These are phyloP conservation scores for Gryllus longicercus DNA, from an alignment of 2,888 invertebrate species.

Conservation along the genomic window DNA sequence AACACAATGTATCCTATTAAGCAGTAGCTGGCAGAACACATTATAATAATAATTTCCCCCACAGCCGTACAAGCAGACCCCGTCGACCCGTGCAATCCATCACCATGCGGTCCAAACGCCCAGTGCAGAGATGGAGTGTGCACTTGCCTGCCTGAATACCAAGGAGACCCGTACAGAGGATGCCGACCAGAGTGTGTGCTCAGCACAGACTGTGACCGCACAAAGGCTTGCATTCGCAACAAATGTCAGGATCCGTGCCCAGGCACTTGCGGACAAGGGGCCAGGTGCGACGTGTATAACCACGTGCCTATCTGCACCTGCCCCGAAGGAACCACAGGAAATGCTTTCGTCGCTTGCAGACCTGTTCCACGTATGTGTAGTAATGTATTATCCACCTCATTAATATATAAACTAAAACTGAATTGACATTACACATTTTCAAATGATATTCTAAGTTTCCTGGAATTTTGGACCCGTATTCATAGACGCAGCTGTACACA, in stretches of 20 bases:
- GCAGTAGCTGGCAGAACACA: no score
- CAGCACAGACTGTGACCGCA: conserved; percentile 66
- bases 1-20: no score
- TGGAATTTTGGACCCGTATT: no score
- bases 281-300: conserved; percentile 68
- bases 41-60: background rate
- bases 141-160: conserved; percentile 47
- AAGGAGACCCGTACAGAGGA: conserved; percentile 47
- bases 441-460: no score
- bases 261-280: conserved; percentile 71
- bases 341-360: conserved; percentile 64
- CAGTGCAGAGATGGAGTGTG: conserved; percentile 57
- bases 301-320: conserved; percentile 77
- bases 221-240: conserved; percentile 67
- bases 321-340: conserved; percentile 65
- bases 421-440: background rate
- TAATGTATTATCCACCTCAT: no score
- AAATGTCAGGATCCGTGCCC: conserved; percentile 70
- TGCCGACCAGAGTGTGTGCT: conserved; percentile 67
- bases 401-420: background rate
- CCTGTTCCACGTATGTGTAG: conserved; percentile 53
- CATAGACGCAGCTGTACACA: no score
- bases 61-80: conserved; percentile 10
- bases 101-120: conserved; percentile 65
- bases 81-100: conserved; percentile 66